Base-by-base conservation (phyloP, 64 coral and sea anemone genomes). In the Orbicella faveolata region DNA sequence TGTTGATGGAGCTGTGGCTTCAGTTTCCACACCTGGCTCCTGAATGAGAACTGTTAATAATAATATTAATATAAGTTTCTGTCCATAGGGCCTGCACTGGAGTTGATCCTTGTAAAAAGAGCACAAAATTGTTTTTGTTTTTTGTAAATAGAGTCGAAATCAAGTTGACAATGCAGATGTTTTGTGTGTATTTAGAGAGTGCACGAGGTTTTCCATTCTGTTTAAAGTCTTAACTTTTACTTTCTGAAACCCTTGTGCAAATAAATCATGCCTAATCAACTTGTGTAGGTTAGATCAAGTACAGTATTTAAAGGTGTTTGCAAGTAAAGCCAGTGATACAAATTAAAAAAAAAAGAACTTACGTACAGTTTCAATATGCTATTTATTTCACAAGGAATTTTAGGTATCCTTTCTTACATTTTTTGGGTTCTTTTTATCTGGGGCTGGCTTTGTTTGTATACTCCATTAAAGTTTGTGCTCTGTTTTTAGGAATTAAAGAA, bases 1-100 rank as follows among this genome's bases (percentile, higher is more conserved):
- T 57, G 92, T 96, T 20, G 95, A 96, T 64, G 92, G 95, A 84
- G 80, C 95, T 63, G 92, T 96, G 92, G 89, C 95, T 20, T 92
- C 90, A 17, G 84, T 92, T 25, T 92, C 90, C 14, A 83, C 92
- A 65, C 84, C 88, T 78, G 95, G 93, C 52, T 94, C 95, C 55
- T 96, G 88, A 96, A 94, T 34, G 19, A 66, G 53, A 83, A 66
- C 36, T 83, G 61, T 66, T 23, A 9, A 70, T 26, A 25, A 67
- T 68, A 83, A 30, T 66, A 70, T 85, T 52, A 53, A 72, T 73
- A 62, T 26, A 73, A 68, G 52, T 12, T 84, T 84, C 36, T 85
- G 82, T 85, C 64, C 65, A 85, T 85, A 72, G 21, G 52, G 23
- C 36, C 65, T 85, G 20, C 21, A 52, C 12, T 85, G 36, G 14